These are phyloP conservation scores for Melopsittacus undulatus DNA, from an alignment of 2,797 vertebrate genomes.

Conservation along the genomic window DNA sequence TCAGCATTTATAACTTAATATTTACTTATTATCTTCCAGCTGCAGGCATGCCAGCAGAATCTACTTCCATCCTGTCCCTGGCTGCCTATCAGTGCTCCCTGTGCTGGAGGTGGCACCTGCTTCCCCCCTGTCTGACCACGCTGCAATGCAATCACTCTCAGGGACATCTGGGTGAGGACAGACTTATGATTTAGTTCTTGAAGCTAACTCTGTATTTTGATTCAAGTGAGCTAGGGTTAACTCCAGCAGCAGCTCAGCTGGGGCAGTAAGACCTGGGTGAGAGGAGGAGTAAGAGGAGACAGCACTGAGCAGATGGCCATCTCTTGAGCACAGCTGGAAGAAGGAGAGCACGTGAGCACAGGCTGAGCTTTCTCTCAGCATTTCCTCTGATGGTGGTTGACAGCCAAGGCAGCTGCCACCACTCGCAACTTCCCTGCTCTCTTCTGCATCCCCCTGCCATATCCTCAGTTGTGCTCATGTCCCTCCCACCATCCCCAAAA, in stretches of 20 bases:
- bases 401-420: not conserved
- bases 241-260: slow-evolving; percentile 5
- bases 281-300: not conserved
- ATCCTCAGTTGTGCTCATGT: not conserved
- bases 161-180: not conserved
- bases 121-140: not conserved
- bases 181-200: not conserved
- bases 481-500: not conserved
- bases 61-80: not conserved
- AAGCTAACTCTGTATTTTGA: not conserved
- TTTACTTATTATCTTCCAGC: not conserved
- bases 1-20: not conserved
- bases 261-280: not conserved
- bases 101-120: accelerated
- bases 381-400: not conserved
- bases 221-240: not conserved
- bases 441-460: not conserved
- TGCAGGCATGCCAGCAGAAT: not conserved
- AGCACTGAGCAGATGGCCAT: not conserved
- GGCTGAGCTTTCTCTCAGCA: not conserved
- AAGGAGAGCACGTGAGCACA: not conserved
- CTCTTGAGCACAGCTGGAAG: slow-evolving; percentile 50
- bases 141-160: accelerated
- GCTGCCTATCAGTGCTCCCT: not conserved
- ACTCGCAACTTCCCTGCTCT: not conserved